Evolutionary conservation across 2,113 vertebrate species (phyloP).

Genomic region (Perccottus glenii): DNA sequence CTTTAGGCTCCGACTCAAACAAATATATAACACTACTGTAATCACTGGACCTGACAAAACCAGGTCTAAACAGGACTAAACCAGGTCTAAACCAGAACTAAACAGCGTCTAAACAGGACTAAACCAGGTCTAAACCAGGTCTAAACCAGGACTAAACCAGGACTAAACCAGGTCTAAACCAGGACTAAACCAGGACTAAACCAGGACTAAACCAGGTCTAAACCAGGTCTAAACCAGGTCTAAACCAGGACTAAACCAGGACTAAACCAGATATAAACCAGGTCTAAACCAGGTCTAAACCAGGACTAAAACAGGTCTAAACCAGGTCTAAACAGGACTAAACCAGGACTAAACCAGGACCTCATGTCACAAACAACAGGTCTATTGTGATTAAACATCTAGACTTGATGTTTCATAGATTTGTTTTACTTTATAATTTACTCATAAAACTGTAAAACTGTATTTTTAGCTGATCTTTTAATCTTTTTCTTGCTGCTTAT

Average conservation of each 20-base stretch:
- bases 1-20: no score
- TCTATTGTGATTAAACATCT: no score
- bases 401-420: no score
- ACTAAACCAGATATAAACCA: background rate
- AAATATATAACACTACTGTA: no score
- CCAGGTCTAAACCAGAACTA: background rate
- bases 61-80: background rate
- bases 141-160: background rate
- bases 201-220: background rate
- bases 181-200: background rate
- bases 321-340: background rate
- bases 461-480: no score
- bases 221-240: background rate
- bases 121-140: background rate
- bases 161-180: background rate
- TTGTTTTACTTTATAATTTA: no score
- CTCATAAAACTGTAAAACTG: no score
- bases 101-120: no score
- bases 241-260: slow-evolving; percentile 3
- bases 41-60: no score
- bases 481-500: no score
- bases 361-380: background rate
- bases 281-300: background rate
- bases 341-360: background rate
- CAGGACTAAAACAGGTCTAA: background rate